Evolutionary conservation across 2,113 vertebrate genomes (phyloP).

Genomic region (Lampris megalopsis): DNA sequence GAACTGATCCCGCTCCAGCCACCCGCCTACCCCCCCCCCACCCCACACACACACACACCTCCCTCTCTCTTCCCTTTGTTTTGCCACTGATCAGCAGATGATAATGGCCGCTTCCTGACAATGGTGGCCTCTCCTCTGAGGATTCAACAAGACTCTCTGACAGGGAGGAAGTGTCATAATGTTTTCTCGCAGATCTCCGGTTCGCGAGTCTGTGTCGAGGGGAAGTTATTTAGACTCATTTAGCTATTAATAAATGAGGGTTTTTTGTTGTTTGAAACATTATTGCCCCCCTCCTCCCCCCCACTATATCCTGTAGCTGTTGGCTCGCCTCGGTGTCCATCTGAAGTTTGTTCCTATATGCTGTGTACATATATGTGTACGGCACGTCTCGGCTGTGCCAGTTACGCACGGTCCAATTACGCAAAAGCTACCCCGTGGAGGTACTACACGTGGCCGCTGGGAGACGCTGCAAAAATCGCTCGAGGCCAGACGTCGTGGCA

Average conservation of each 20-base stretch:
- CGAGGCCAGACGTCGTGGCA: background rate
- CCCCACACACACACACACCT: constrained; percentile 14
- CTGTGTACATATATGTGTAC: too few relatives aligned
- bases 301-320: too few relatives aligned
- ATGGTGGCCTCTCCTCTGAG: constrained; percentile 51
- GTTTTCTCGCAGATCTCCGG: constrained; percentile 63
- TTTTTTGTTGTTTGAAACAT: constrained; percentile 21
- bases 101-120: constrained; percentile 77
- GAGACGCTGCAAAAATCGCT: background rate
- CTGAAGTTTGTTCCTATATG: too few relatives aligned
- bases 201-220: constrained; percentile 40
- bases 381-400: too few relatives aligned
- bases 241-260: constrained; percentile 23
- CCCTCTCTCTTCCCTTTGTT: constrained; percentile 58
- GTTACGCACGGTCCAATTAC: background rate
- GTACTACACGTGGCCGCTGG: too few relatives aligned
- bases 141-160: constrained; percentile 64
- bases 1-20: constrained; percentile 53
- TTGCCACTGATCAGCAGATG: constrained; percentile 70
- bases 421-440: background rate
- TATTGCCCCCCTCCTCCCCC: background rate
- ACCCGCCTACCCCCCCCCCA: background rate
- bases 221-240: constrained; percentile 53
- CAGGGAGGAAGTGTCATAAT: constrained; percentile 52
- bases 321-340: too few relatives aligned